A percentile compares a stretch with the other conserved stretches of the same genome.
Evolutionary conservation across 2,113 vertebrate species (phyloP).

Genomic region (Dolichotis patagonum): DNA sequence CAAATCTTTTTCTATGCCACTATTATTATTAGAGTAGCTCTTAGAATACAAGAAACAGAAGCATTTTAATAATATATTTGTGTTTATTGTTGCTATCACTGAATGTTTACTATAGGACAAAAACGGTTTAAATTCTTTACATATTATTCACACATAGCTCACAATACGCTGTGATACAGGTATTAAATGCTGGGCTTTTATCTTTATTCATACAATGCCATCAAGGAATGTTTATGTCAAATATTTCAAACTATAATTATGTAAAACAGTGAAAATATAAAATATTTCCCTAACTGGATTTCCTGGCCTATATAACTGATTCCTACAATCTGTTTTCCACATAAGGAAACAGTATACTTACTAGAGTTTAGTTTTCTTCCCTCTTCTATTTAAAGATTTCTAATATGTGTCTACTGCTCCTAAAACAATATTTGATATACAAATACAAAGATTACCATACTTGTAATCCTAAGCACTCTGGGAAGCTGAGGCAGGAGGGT

Average conservation of each 20-base stretch:
- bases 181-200: conserved; percentile 11
- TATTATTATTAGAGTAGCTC: not conserved
- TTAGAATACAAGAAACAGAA: not conserved
- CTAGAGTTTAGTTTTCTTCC: not conserved
- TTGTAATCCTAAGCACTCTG: not conserved
- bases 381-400: not conserved
- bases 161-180: not conserved
- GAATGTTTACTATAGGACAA: not conserved
- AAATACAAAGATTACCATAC: not conserved
- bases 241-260: conserved; percentile 21
- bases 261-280: not conserved
- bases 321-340: not conserved
- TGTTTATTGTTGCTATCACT: not conserved
- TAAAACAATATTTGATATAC: not conserved
- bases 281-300: not conserved
- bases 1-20: conserved; percentile 31
- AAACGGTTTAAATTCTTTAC: conserved; percentile 14
- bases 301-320: not conserved
- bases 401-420: not conserved
- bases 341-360: not conserved
- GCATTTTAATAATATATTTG: conserved; percentile 18
- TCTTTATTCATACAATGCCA: conserved; percentile 3
- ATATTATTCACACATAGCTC: not conserved
- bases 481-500: not conserved
- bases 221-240: not conserved